Conservation (phyloP, 2,113 vertebrate genomes). For the Chitala chitala region DNA sequence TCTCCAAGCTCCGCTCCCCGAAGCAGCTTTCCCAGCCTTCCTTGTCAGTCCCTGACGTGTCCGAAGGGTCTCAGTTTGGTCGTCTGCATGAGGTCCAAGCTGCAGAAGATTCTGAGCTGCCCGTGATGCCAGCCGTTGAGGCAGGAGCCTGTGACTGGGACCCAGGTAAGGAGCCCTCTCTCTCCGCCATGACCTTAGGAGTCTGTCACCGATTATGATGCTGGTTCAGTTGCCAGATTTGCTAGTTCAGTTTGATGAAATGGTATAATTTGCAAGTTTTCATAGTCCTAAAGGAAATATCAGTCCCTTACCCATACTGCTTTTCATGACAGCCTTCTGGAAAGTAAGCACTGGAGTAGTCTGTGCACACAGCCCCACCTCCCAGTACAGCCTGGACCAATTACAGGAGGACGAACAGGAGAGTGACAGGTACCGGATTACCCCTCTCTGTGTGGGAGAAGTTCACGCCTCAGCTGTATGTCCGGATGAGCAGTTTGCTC, state of each 20-base stretch:
- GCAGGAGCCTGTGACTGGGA: constrained; percentile 65
- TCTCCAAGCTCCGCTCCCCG: constrained; percentile 73
- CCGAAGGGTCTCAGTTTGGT: constrained; percentile 49
- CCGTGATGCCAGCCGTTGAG: constrained; percentile 60
- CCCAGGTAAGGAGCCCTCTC: constrained; percentile 44
- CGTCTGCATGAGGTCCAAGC: constrained; percentile 71
- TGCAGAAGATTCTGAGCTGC: constrained; percentile 69
- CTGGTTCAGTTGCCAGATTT: background rate
- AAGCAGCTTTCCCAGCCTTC: constrained; percentile 75
- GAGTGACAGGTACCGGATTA: constrained; percentile 71
- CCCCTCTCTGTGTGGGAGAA: background rate
- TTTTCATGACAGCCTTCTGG: constrained; percentile 38
- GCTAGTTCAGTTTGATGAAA: no score
- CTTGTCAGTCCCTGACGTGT: constrained; percentile 69
- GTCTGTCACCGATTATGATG: background rate
- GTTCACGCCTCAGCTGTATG: no score
- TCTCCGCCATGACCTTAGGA: background rate
- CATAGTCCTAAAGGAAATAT: no score
- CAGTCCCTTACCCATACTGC: constrained; percentile 18
- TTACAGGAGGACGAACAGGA: constrained; percentile 87
- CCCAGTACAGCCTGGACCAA: constrained; percentile 72
- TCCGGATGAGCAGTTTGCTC: no score
- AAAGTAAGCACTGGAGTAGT: constrained; percentile 65
- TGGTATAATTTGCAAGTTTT: no score
- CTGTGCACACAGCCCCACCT: constrained; percentile 61